phyloP scores from a whole-genome alignment of 2,797 vertebrate genomes.

The Cuculus canorus region DNA sequence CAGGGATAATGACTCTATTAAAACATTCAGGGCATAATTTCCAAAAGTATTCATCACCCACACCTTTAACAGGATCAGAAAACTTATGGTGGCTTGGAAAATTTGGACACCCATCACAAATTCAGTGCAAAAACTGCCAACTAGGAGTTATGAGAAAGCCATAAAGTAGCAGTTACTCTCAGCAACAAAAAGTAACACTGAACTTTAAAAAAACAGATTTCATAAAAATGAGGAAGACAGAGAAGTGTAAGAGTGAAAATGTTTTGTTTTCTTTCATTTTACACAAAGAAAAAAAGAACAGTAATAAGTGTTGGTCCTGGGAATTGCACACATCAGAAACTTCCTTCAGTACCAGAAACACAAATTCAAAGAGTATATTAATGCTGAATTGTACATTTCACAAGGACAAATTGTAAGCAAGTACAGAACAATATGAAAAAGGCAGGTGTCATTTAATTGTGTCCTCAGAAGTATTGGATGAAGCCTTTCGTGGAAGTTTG shows the following conservation, averaged over 20 bases:
- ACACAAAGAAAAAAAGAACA: not conserved
- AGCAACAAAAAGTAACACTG: not conserved
- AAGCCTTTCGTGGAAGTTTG: not conserved
- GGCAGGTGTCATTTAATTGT: not conserved
- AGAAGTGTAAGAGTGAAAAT: not conserved
- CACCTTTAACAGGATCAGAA: not conserved
- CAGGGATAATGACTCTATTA: slow-evolving; percentile 45
- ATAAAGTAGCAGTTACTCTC: not conserved
- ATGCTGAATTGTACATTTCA: not conserved
- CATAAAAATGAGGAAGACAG: not conserved
- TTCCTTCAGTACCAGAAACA: not conserved
- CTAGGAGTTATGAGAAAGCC: not conserved
- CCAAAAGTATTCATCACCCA: slow-evolving; percentile 2
- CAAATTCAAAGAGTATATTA: not conserved
- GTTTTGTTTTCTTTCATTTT: not conserved
- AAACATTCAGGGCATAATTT: slow-evolving; percentile 10
- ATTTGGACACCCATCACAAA: not conserved
- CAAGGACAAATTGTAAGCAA: not conserved
- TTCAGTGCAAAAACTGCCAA: not conserved
- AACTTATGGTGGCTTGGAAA: not conserved
- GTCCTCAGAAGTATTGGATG: not conserved
- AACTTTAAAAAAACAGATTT: not conserved
- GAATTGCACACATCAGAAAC: not conserved
- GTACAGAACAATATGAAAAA: not conserved
- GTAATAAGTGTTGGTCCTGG: not conserved